These are phyloP conservation scores for Drosophila siamana DNA, from an alignment of 2,888 invertebrate genomes.

Conservation along the genomic window DNA sequence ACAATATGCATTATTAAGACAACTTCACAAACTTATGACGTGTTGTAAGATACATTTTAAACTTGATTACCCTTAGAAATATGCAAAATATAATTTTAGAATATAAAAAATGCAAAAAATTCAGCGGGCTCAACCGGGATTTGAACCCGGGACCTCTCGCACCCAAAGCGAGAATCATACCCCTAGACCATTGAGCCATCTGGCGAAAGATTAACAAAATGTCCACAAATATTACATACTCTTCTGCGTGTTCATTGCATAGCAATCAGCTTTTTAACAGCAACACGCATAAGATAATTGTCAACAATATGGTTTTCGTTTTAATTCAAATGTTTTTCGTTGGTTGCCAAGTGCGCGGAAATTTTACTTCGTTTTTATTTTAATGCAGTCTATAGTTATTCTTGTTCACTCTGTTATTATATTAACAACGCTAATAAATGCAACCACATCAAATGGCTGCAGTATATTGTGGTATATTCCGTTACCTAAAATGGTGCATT, in stretches of 20 bases:
- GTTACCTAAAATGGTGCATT: neutral
- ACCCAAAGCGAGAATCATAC: slow-evolving; percentile 85
- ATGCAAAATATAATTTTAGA: too few species aligned
- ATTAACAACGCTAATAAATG: neutral
- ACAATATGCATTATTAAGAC: too few species aligned
- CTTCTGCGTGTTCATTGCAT: neutral
- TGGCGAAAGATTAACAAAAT: neutral
- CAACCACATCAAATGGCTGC: neutral
- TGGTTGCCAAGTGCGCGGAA: neutral
- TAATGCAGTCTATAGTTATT: neutral
- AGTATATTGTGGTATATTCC: neutral
- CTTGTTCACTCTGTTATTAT: neutral
- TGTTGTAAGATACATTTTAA: too few species aligned
- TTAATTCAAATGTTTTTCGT: too few species aligned
- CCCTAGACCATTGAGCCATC: slow-evolving; percentile 85
- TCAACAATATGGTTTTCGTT: neutral
- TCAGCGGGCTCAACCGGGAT: slow-evolving; percentile 84
- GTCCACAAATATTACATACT: fast-evolving
- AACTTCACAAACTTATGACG: too few species aligned
- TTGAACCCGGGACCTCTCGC: slow-evolving; percentile 85
- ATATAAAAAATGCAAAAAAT: slow-evolving; percentile 4
- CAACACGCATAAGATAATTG: neutral
- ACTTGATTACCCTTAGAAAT: too few species aligned
- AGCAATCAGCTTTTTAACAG: slow-evolving; percentile 20
- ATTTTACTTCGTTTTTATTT: neutral